Evolutionary conservation across 2,888 invertebrate genomes (phyloP), one percentile per base, ranked within the genome.

Genomic region (Ennomos quercinarius): DNA sequence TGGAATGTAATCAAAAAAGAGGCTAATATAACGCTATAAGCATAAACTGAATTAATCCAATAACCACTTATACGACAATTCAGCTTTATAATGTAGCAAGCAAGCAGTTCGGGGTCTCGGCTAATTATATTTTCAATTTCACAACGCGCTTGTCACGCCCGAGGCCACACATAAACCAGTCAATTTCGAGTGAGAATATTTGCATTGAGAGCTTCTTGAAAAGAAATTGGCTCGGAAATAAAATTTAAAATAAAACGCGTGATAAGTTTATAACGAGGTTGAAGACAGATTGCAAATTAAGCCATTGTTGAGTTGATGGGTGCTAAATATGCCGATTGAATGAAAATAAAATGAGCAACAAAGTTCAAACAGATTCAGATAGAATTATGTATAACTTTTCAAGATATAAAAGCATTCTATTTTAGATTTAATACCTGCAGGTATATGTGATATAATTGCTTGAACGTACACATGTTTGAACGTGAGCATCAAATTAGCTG

Each of bases 81-180:
- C 81, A 53, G 43, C 1, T 49, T 44, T 12, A 84, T 83, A 84
- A 88, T 84, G 76, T 84, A 85, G 84, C 76, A 85, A 85, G 84
- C 76, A 85, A 85, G 84, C 76, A 72, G 79, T 86, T 72, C 76
- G 75, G 70, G 77, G 74, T 83, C 78, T 70, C 68, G 63, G 78
- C 84, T 87, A 87, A 87, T 88, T 86, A 86, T 84, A 84, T 86
- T 90, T 89, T 86, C 84, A 87, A 89, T 87, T 86, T 83, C 81
- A 78, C 81, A 86, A 84, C 77, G 74, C 77, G 76, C 75, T 71
- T 69, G 70, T 63, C 68, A 66, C 69, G 81, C 85, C 82, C 69
- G 70, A 58, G 78, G 84, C 78, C 66, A 74, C 75, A 52, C 60
- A 41, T 55, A 61, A 53, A 63, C 61, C 73, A 78, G 68, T 76